These are phyloP conservation scores for Odontocolon sp. DNA, from an alignment of 2,888 invertebrate species.

Conservation along the genomic window DNA sequence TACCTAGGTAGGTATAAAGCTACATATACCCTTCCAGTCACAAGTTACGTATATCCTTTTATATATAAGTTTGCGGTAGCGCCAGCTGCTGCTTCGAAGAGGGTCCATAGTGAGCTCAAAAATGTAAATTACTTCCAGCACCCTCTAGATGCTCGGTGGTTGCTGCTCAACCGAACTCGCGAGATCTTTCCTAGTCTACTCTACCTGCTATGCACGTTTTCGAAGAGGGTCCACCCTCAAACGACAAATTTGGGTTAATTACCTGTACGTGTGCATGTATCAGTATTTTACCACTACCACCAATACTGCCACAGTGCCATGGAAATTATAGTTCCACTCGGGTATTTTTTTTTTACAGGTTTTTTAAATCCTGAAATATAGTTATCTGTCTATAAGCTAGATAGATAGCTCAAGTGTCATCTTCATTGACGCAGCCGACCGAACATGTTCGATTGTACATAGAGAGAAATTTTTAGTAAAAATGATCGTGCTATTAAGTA, in stretches of 20 bases:
- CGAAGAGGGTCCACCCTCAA: conserved; percentile 39
- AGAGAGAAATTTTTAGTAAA: too few species aligned
- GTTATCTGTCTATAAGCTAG: too few species aligned
- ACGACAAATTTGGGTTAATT: conserved; percentile 65
- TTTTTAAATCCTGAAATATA: background rate
- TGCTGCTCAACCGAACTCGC: conserved; percentile 50
- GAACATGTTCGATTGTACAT: too few species aligned
- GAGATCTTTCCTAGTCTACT: conserved; percentile 42
- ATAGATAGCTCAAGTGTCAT: too few species aligned
- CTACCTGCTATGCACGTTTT: conserved; percentile 30
- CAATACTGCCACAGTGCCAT: background rate
- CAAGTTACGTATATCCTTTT: conserved; percentile 18
- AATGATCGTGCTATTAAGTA: too few species aligned
- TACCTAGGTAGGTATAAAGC: background rate
- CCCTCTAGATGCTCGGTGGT: conserved; percentile 57
- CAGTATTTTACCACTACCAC: background rate
- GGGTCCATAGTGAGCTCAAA: conserved; percentile 55
- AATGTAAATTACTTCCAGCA: conserved; percentile 64
- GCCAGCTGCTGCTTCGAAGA: conserved; percentile 51
- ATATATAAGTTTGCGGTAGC: conserved; percentile 44
- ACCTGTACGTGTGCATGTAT: conserved; percentile 42
- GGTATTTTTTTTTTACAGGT: background rate
- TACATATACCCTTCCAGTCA: conserved; percentile 11
- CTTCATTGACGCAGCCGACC: too few species aligned
- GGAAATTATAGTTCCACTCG: too few species aligned